Base-by-base conservation (phyloP, 2,113 vertebrate species). In the Gymnobelideus leadbeateri region DNA sequence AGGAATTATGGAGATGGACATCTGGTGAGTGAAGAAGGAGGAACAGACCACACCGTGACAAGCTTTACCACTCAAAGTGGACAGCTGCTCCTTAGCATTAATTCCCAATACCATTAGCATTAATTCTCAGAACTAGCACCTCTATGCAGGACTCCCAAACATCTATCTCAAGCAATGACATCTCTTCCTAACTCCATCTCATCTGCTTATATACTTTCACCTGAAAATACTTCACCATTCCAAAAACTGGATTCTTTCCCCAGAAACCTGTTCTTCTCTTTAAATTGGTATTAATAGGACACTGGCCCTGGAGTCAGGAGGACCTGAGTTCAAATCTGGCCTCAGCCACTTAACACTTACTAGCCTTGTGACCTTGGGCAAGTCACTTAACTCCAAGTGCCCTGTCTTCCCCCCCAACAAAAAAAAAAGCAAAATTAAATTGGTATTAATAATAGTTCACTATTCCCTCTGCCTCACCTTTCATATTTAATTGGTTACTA, bases 21-120 rank as follows among this genome's bases (percentile, higher is more conserved):
- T 3, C 7, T 52, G 68, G 57, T 46, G 77, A 92, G 89, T 47
- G 49, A 7, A 8, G 52, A 61, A 53, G 11, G 61, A 53, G 8
- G 16, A 93, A 10, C 19, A 91, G 1, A 94, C 8, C 21, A 93
- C 54, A 94, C 50, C 25, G 31, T 92, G 84, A 94, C 46, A 77
- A 93, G 68, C 68, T 89, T 95, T 95, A 12, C 68, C 46, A 16
- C 49, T 92, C 92, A 51, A 89, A 93, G 37, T 12, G 51, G 50
- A 90, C 28, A 93, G 89, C 28, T 2, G n/a, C 19, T 84, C 68
- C n/a, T 8, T 21, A n/a, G 7, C 16, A 77, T n/a, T 68, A 16
- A 77, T 43, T 23, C 19, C 68, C 68, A 84, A 7, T 43, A 5
- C 37, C n/a, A n/a, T 8, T 21, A n/a, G 7, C 16, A 77, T n/a